Evolutionary conservation across 2,888 invertebrate genomes (phyloP), one percentile per base, ranked within the genome.

Genomic region (Druceiella hillmani): DNA sequence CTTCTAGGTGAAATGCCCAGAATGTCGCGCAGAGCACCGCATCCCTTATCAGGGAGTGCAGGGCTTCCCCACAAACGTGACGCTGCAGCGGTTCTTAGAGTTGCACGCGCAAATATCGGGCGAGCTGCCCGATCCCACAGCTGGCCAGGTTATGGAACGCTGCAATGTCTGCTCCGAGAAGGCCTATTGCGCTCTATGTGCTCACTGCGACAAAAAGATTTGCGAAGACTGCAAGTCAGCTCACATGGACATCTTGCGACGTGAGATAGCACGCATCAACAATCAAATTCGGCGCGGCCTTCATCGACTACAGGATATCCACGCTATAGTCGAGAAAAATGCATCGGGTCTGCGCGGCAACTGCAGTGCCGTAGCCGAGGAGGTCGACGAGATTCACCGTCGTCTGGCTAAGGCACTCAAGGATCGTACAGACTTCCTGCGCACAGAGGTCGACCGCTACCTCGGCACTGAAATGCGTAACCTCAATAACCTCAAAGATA

Each of bases 141-240:
- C 87, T 58, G 90, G 90, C 41, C 90, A 91, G 66, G 78, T 89
- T 38, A 92, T 92, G 91, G 91, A 91, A 66, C 75, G 92, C 52
- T 93, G 92, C 64, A 87, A 87, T 56, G 90, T 94, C 30, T 91
- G 94, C 68, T 90, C 90, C 37, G 89, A 93, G 66, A 89, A 95
- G 65, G 83, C 90, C 40, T 89, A 91, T 58, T 83, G 91, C 53
- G 81, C 81, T 39, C 73, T 80, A 32, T 99, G 98, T 64, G 84
- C 87, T 15, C 98, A 99, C 65, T 99, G 99, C 68, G 94, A 97
- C 57, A 93, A 95, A 59, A 91, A 93, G 69, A 87, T 97, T 46
- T 99, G 98, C 65, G 84, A 87, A 50, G 93, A 94, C 58, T 99
- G 99, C 69, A 94, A 94, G 64, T 83, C 87, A 40, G 91, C 93